A percentile compares a stretch with the other conserved stretches of the same genome.
These are phyloP conservation scores for Sialis lutaria DNA, from an alignment of 2,888 invertebrate species.

Conservation along the genomic window DNA sequence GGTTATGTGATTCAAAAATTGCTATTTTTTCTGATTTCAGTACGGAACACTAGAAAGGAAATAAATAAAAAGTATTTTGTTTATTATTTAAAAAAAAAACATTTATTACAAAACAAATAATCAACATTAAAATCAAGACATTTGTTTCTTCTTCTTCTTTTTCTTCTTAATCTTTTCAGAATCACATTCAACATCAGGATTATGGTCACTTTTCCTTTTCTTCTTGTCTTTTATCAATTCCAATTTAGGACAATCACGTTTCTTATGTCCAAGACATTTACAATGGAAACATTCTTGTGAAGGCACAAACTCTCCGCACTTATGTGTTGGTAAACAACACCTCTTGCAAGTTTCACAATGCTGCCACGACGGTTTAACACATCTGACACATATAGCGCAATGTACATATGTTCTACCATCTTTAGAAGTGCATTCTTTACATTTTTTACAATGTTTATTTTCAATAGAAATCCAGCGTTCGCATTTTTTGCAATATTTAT, in stretches of 20 bases:
- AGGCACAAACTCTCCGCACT: constrained; percentile 26
- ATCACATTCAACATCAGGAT: no score
- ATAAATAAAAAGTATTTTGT: background rate
- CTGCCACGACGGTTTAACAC: constrained; percentile 71
- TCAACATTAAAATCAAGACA: background rate
- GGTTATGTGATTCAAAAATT: no score
- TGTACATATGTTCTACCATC: constrained; percentile 54
- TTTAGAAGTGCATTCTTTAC: constrained; percentile 53
- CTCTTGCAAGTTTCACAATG: constrained; percentile 59
- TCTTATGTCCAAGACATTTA: constrained; percentile 35
- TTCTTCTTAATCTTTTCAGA: background rate
- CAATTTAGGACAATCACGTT: constrained; percentile 30
- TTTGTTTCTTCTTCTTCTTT: constrained; percentile 3
- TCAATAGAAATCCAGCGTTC: constrained; percentile 46
- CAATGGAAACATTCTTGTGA: constrained; percentile 38
- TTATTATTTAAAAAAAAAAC: background rate
- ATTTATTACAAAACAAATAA: background rate
- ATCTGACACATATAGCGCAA: constrained; percentile 44
- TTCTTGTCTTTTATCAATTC: constrained; percentile 19
- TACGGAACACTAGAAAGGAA: no score
- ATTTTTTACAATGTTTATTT: constrained; percentile 60
- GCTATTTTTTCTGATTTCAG: no score
- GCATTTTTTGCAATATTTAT: constrained; percentile 56
- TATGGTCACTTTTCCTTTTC: constrained; percentile 15
- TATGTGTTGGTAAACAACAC: constrained; percentile 39